A percentile compares a stretch with the other conserved stretches of the same genome.
phyloP scores from a whole-genome alignment of 2,113 vertebrate genomes.

The Brienomyrus brachyistius region DNA sequence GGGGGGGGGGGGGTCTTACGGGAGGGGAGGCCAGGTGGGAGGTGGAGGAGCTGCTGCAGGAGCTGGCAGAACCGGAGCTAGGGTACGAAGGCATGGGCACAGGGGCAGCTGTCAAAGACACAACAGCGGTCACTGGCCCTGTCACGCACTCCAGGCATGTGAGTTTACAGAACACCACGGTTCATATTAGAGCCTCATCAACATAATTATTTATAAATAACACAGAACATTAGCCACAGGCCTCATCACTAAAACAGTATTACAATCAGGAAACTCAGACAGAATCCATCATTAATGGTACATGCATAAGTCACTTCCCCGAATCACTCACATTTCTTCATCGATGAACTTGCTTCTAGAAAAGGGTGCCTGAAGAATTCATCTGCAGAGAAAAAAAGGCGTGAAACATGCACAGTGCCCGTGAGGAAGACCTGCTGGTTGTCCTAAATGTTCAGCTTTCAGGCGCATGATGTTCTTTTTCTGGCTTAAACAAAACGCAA shows the following conservation, averaged over 20 bases:
- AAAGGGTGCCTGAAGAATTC: slow-evolving; percentile 92
- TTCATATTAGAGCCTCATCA: not conserved
- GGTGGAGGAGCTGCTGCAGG: slow-evolving; percentile 79
- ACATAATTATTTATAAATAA: not conserved
- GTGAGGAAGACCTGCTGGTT: not conserved
- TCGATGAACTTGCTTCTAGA: slow-evolving; percentile 68
- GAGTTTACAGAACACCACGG: not conserved
- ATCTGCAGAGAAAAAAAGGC: slow-evolving; percentile 56
- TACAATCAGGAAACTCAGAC: not conserved
- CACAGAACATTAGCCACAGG: not conserved
- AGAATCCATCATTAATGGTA: not conserved
- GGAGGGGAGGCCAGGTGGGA: slow-evolving; percentile 84
- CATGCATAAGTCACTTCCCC: not conserved
- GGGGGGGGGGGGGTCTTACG: slow-evolving; percentile 59
- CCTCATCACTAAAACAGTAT: not conserved
- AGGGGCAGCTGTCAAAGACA: slow-evolving; percentile 61
- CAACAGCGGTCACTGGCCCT: not conserved
- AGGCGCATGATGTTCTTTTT: not conserved
- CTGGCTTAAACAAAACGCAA: not conserved
- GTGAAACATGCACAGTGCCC: not conserved
- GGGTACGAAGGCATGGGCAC: slow-evolving; percentile 74
- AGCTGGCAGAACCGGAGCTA: slow-evolving; percentile 77
- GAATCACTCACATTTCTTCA: slow-evolving; percentile 81
- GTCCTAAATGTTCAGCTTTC: not conserved
- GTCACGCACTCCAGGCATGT: not conserved